Conservation (phyloP, 64 coral and sea anemone species). For the Actinia equina region DNA sequence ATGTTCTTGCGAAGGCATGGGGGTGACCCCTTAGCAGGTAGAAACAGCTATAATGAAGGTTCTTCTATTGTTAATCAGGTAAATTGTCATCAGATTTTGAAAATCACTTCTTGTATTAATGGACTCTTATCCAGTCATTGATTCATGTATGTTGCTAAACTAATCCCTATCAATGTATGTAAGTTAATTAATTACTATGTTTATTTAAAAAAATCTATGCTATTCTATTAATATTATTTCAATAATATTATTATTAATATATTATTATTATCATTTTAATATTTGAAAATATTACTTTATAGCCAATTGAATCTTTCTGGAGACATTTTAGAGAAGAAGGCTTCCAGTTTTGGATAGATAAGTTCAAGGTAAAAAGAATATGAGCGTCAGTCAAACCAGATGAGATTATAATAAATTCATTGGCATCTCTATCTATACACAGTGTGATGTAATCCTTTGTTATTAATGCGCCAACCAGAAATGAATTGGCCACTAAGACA, state of each 20-base stretch:
- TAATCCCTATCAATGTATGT: too few species aligned
- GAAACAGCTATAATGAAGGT: not conserved
- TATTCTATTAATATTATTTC: too few species aligned
- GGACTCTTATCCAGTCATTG: too few species aligned
- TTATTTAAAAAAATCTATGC: too few species aligned
- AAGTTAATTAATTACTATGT: too few species aligned
- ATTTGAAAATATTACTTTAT: not conserved
- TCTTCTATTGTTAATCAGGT: slow-evolving; percentile 9
- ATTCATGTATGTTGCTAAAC: too few species aligned
- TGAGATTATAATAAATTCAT: too few species aligned
- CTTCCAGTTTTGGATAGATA: not conserved
- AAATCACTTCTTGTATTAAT: not conserved
- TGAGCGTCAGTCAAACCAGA: not conserved
- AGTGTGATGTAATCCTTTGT: too few species aligned
- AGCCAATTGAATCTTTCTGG: slow-evolving; percentile 14
- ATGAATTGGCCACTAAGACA: too few species aligned
- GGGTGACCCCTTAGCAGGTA: not conserved
- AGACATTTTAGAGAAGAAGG: not conserved
- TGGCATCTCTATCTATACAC: too few species aligned
- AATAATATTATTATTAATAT: not conserved
- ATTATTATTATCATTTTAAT: not conserved
- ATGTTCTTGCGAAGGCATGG: not conserved
- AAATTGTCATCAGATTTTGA: not conserved
- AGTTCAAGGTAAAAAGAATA: not conserved
- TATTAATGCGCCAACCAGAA: too few species aligned